phyloP scores from a whole-genome alignment of 2,113 vertebrate genomes.

The Variabilichromis moorii region DNA sequence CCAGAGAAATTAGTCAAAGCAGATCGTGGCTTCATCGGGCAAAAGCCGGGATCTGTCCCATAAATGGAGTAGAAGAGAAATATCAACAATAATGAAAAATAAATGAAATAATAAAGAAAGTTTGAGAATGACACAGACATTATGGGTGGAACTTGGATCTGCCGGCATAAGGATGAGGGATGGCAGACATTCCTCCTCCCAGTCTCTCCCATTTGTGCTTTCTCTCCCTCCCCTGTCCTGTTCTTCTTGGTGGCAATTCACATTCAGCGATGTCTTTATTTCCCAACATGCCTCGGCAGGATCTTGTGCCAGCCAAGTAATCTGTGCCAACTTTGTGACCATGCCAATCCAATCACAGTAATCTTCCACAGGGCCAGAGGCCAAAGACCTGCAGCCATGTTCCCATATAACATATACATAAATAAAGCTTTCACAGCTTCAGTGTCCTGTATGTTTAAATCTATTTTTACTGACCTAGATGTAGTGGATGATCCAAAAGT shows the following conservation, averaged over 20 bases:
- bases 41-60: neutral
- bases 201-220: neutral
- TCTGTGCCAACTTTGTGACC: conserved; percentile 26
- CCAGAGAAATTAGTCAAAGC: neutral
- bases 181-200: neutral
- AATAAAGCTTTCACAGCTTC: neutral
- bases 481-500: neutral
- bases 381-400: conserved; percentile 17
- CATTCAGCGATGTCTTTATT: conserved; percentile 60
- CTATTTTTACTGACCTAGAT: neutral
- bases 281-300: conserved; percentile 44
- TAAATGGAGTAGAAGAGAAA: neutral
- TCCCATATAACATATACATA: neutral
- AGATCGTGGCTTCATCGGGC: neutral
- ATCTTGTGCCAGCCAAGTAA: conserved; percentile 8
- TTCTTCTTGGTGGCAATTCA: conserved; percentile 10
- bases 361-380: conserved; percentile 34
- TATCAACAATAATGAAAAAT: neutral
- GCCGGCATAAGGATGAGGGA: neutral
- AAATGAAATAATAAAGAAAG: neutral
- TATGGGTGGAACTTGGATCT: neutral
- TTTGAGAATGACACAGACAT: neutral
- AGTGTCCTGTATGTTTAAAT: neutral
- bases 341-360: conserved; percentile 58
- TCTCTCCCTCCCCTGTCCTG: neutral